Conservation (phyloP, 2,888 invertebrate species). For the Athalia cordata region DNA sequence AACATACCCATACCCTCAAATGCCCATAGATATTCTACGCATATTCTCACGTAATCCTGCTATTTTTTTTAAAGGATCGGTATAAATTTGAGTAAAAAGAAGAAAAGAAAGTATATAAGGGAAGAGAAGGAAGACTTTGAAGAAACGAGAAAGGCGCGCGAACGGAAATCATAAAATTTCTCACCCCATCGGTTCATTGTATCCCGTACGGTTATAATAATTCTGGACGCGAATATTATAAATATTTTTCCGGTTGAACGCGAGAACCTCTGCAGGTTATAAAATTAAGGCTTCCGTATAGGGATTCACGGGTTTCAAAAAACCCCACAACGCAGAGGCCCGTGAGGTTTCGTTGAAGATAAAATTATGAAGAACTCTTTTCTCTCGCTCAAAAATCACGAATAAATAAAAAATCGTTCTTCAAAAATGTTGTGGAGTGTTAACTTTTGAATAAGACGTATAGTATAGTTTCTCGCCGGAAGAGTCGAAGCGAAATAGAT, state of each 20-base stretch:
- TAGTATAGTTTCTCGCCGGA: conserved; percentile 12
- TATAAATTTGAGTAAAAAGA: conserved; percentile 1
- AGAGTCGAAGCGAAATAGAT: conserved; percentile 28
- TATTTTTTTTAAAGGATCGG: not conserved
- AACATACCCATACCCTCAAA: too few species aligned
- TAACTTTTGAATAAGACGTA: conserved; percentile 2
- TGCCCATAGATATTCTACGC: too few species aligned
- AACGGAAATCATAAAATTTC: conserved; percentile 12
- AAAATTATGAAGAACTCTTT: too few species aligned
- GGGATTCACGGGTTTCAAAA: too few species aligned
- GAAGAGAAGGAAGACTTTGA: too few species aligned
- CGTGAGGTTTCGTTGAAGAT: too few species aligned
- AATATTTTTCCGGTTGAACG: not conserved
- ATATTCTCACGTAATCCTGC: conserved; percentile 29
- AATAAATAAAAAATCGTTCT: too few species aligned
- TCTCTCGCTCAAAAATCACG: too few species aligned
- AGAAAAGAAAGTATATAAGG: not conserved
- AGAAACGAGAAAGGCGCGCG: not conserved
- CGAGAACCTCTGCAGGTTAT: not conserved
- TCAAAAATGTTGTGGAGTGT: not conserved
- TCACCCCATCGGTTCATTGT: not conserved
- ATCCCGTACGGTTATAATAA: not conserved
- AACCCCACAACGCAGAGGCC: too few species aligned
- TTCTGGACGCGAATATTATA: too few species aligned
- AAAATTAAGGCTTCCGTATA: too few species aligned